Base-by-base conservation (phyloP, 2,888 invertebrate genomes). In the Erebia palarica region DNA sequence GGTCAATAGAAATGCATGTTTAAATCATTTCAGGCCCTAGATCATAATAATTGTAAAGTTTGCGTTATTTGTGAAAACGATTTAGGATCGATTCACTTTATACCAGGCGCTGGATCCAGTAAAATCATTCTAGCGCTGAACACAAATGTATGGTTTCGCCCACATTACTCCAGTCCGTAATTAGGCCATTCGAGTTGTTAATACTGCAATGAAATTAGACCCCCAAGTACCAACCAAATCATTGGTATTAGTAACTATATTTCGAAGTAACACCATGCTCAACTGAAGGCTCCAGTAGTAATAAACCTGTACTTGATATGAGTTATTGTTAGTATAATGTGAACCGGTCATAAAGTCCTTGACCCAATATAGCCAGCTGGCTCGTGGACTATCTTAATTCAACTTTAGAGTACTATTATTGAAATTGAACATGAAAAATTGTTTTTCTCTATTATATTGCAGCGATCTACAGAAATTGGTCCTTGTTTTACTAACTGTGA, bases 1-100 rank as follows among this genome's bases (percentile, higher is more conserved):
- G 21, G 65, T 68, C 36, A 72, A 65, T 74, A 71, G 66, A 71
- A 75, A 68, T 73, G 60, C 69, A 69, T 9, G 18, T 68, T 58
- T n/a, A n/a, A n/a, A 51, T 65, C 59, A 69, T 51, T 67, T 64
- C 21, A 70, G 65, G 66, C 60, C 69, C 65, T 63, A 72, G 49
- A 16, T 51, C 18, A 42, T 18, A 47, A 36, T 42, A 14, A 55
- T 18, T n/a, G 60, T 42, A n/a, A 61, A 61, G 18, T 61, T 58
- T 14, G 21, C 27, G 27, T 27, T 27, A 27, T 27, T 27, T 58
- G 36, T 58, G 27, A n/a, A 7, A 58, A 58, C 2, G 36, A 58
- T 13, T 51, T 3, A 53, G 8, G 51, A n/a, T 9, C 16, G 53
- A 16, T 53, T 53, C 16, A 53, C 16, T 16, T 53, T 16, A 16